Evolutionary conservation across 2,797 vertebrate genomes (phyloP).

Genomic region (Xiphorhynchus erythropygius): DNA sequence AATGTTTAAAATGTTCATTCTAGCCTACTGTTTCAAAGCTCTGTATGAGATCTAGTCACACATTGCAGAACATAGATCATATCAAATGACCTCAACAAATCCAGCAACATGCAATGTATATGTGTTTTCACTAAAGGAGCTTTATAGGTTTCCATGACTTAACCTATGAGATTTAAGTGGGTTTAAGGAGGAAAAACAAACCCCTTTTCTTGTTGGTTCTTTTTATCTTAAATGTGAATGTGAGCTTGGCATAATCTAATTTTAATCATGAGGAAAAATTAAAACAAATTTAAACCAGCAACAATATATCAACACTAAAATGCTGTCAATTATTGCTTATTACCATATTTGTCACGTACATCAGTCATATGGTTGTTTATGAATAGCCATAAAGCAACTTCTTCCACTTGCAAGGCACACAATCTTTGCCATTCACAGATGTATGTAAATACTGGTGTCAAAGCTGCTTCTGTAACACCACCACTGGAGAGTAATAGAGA

Average conservation of each 20-base stretch:
- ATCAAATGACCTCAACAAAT: constrained; percentile 55
- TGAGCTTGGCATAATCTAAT: constrained; percentile 1
- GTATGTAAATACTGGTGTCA: neutral
- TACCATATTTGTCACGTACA: neutral
- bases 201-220: constrained; percentile 14
- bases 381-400: constrained; percentile 15
- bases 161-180: constrained; percentile 31
- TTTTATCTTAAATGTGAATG: constrained; percentile 17
- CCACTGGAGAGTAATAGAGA: neutral
- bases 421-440: neutral
- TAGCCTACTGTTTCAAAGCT: neutral
- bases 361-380: neutral
- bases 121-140: constrained; percentile 18
- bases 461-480: neutral
- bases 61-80: constrained; percentile 38
- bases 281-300: neutral
- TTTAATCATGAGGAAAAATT: constrained; percentile 30
- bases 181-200: constrained; percentile 44
- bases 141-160: constrained; percentile 61
- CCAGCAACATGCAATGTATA: constrained; percentile 15
- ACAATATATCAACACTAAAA: constrained; percentile 15
- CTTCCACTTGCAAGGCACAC: neutral
- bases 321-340: neutral
- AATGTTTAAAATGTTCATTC: constrained; percentile 4
- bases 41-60: neutral